Base-by-base conservation (phyloP, 2,888 invertebrate species). In the Himalopsyche tibetana region DNA sequence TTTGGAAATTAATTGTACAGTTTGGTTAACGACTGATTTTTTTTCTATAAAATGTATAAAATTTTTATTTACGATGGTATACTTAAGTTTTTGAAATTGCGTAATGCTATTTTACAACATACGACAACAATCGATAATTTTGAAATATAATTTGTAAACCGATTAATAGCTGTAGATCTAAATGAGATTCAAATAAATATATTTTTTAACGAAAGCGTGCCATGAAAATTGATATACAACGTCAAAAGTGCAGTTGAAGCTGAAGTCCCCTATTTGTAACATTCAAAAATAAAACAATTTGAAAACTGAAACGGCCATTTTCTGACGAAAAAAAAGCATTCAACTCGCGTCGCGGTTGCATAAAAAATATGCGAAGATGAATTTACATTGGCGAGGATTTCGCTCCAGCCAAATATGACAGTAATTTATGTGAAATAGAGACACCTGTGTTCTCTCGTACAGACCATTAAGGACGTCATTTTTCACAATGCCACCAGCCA, bases 401-500 rank as follows among this genome's bases (percentile, higher is more conserved):
- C 74, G 36, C 74, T 28, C 74, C 36, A 28, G 74, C 74, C 74
- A 74, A 74, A 74, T 80, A 83, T 83, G 83, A 85, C 86, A 81
- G 87, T 88, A 86, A 86, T 88, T 88, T 86, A 88, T 86, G 86
- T 83, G 85, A 81, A 83, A 82, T 55, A 63, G 82, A 63, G 88
- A 86, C 86, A 86, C 88, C 85, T 86, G 88, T 82, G 87, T 51
- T 51, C 74, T 42, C 55, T 82, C 63, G 55, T 51, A 74, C 74
- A 56, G 36, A 55, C 81, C 55, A 81, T 81, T 81, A 81, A 81
- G 51, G 15, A 42, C 81, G 55, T 81, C 81, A 45, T 81, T 81
- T 81, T 45, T 81, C 55, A 51, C 81, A 12, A 42, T 45, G 38
- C 1, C 74, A 42, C 36, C 80, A 4, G 80, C 17, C 80, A 36